A percentile compares a stretch with the other conserved stretches of the same genome.
Conservation (phyloP, 1,140 invertebrate genomes). For the Heliconius nattereri region DNA sequence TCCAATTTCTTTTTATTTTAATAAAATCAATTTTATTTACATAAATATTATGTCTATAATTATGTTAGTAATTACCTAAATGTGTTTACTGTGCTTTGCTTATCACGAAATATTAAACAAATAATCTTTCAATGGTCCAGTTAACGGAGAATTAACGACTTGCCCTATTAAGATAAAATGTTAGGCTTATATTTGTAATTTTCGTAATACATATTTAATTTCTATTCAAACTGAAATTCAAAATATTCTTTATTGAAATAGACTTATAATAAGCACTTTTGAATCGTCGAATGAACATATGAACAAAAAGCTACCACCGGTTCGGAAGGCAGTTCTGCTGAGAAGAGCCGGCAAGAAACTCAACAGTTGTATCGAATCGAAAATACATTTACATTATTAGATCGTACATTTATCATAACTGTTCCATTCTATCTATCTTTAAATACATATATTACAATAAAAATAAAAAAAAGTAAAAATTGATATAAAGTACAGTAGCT, state of each 20-base stretch:
- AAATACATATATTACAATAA: no score
- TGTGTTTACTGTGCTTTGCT: background rate
- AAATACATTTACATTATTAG: background rate
- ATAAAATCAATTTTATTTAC: background rate
- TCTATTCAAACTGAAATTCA: no score
- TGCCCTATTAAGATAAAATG: slow-evolving; percentile 9
- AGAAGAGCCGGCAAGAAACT: no score
- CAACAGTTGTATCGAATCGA: background rate
- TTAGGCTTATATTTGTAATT: background rate
- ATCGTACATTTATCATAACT: background rate
- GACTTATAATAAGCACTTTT: no score
- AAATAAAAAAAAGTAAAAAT: no score
- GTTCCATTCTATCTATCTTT: no score
- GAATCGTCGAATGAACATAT: no score
- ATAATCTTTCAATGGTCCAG: slow-evolving; percentile 9
- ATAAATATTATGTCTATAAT: background rate
- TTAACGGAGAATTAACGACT: background rate
- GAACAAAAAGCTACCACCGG: no score
- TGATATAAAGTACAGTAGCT: no score
- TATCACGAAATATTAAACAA: background rate
- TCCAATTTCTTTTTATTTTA: background rate
- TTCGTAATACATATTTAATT: background rate
- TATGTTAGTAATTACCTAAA: background rate
- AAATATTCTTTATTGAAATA: no score
- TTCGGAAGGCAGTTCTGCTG: no score